A percentile compares a stretch with the other conserved stretches of the same genome.
phyloP scores from a whole-genome alignment of 2,113 vertebrate genomes.

The Hystrix brachyura region DNA sequence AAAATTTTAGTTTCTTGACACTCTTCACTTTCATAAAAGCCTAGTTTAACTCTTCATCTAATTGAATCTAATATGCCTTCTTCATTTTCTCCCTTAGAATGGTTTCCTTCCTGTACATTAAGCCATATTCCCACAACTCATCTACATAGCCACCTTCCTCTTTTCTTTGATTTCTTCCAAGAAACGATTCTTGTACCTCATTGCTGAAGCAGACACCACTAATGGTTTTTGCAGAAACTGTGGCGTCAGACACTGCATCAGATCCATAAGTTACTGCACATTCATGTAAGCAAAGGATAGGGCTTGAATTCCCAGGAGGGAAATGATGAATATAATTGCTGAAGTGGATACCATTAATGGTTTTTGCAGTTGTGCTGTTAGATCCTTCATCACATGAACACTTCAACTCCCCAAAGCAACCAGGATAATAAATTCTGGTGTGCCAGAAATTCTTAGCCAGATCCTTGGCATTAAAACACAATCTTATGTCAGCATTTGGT shows the following conservation, averaged over 20 bases:
- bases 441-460: conserved; percentile 35
- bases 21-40: neutral
- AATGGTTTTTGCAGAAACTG: conserved; percentile 81
- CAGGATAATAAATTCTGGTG: conserved; percentile 63
- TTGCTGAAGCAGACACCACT: conserved; percentile 79
- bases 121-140: conserved; percentile 58
- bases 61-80: neutral
- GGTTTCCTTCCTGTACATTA: conserved; percentile 67
- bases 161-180: conserved; percentile 69
- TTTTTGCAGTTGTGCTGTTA: conserved; percentile 74
- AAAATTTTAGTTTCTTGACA: conserved; percentile 21
- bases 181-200: conserved; percentile 48
- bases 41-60: conserved; percentile 39
- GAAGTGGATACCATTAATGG: conserved; percentile 78
- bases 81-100: conserved; percentile 9
- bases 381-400: conserved; percentile 58
- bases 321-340: conserved; percentile 78
- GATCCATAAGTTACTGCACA: conserved; percentile 69
- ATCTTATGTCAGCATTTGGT: neutral
- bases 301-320: conserved; percentile 71
- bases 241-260: conserved; percentile 73
- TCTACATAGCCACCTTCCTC: conserved; percentile 61
- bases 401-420: conserved; percentile 59
- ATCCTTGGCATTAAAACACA: conserved; percentile 28
- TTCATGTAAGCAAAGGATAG: conserved; percentile 54